Conservation (phyloP, 2,797 vertebrate genomes). For the Falco cherrug region DNA sequence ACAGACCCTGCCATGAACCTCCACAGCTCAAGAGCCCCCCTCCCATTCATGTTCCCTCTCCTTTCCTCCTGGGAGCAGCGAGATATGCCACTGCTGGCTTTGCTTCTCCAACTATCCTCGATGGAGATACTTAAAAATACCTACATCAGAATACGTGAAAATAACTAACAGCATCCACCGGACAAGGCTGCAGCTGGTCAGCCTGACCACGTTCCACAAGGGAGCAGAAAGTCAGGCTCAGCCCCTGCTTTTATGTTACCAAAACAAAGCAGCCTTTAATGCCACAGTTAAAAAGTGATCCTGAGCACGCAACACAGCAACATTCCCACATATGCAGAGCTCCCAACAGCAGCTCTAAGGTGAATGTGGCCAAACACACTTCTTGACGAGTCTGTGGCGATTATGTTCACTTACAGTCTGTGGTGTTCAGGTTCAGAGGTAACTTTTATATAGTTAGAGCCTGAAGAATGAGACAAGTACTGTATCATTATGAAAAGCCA, state of each 20-base stretch:
- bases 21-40: neutral
- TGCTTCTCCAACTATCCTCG: neutral
- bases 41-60: too few species aligned
- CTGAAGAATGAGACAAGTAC: neutral
- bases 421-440: neutral
- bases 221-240: neutral
- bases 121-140: neutral
- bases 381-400: neutral
- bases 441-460: neutral
- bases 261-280: neutral
- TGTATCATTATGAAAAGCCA: neutral
- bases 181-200: rapidly evolving
- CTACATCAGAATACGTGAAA: neutral
- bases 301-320: neutral
- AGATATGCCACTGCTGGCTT: neutral
- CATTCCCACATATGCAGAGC: neutral
- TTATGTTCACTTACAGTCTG: neutral
- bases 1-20: neutral
- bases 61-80: neutral
- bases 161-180: neutral
- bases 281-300: neutral
- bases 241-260: neutral
- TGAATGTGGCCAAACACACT: neutral
- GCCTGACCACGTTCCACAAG: rapidly evolving
- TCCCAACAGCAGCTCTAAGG: neutral